A percentile compares a stretch with the other conserved stretches of the same genome.
phyloP scores from a whole-genome alignment of 53 echinoderm and acorn worm species.

The Stichopus horrens region DNA sequence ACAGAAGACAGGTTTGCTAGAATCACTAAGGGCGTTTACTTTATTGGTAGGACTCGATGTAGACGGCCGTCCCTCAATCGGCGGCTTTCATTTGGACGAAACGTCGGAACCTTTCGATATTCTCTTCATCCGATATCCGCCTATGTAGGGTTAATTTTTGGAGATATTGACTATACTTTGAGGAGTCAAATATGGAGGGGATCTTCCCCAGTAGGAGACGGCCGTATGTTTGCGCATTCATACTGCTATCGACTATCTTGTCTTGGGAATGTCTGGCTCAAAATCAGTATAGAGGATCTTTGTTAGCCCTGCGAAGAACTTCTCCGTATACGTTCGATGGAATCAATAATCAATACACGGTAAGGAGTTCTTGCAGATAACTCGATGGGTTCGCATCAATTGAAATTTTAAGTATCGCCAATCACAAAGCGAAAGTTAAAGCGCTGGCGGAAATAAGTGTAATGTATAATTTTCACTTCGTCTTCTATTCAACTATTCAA shows the following conservation, averaged over 20 bases:
- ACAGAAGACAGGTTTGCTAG: neutral
- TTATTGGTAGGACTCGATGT: neutral
- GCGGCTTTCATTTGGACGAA: too few relatives aligned
- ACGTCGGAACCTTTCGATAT: too few relatives aligned
- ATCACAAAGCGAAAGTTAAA: too few relatives aligned
- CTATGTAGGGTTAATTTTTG: too few relatives aligned
- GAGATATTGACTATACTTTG: too few relatives aligned
- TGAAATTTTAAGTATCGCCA: too few relatives aligned
- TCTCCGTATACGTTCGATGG: neutral
- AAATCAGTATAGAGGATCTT: neutral
- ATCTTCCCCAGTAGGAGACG: neutral
- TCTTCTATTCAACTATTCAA: too few relatives aligned
- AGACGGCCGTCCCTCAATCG: neutral
- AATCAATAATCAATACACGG: neutral
- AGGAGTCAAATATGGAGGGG: constrained; percentile 4
- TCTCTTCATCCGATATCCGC: too few relatives aligned
- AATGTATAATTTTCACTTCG: too few relatives aligned
- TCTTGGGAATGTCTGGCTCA: neutral
- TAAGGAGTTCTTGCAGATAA: neutral
- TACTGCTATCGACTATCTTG: neutral
- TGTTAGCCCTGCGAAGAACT: neutral
- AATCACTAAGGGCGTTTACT: constrained; percentile 31
- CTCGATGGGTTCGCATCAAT: too few relatives aligned
- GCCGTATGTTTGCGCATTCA: neutral
- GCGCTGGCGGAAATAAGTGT: too few relatives aligned